Evolutionary conservation across 2,797 vertebrate genomes (phyloP).

Genomic region (Antrozous pallidus): DNA sequence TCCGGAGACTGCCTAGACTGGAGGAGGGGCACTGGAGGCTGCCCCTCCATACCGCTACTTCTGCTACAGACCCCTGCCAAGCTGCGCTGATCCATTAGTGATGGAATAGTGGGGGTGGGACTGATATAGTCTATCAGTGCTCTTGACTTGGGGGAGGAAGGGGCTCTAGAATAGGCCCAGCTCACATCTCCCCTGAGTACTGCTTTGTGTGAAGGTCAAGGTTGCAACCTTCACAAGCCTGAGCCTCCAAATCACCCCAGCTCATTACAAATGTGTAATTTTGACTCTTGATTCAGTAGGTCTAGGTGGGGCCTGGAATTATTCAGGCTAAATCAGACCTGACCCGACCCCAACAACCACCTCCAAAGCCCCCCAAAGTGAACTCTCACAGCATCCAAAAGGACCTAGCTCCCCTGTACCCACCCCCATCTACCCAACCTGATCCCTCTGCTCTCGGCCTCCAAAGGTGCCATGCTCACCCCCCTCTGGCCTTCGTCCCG

Average conservation of each 20-base stretch:
- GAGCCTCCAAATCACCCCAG: background rate
- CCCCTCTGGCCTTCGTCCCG: background rate
- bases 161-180: background rate
- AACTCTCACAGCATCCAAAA: background rate
- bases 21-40: background rate
- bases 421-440: rapidly evolving
- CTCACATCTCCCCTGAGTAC: background rate
- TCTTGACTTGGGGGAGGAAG: background rate
- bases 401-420: background rate
- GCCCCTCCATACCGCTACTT: background rate
- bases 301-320: background rate
- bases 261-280: background rate
- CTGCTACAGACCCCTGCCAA: background rate
- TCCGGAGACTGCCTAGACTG: background rate
- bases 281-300: background rate
- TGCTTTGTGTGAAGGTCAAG: background rate
- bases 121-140: background rate
- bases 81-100: no score
- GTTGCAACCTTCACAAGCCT: background rate
- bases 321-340: background rate
- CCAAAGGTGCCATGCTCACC: background rate
- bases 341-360: rapidly evolving
- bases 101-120: no score
- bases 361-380: background rate
- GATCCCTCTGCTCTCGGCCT: background rate